Percentiles rank a stretch among this genome's conserved stretches.
Evolutionary conservation across 2,888 invertebrate species (phyloP).

Genomic region (Agrilus biguttatus): DNA sequence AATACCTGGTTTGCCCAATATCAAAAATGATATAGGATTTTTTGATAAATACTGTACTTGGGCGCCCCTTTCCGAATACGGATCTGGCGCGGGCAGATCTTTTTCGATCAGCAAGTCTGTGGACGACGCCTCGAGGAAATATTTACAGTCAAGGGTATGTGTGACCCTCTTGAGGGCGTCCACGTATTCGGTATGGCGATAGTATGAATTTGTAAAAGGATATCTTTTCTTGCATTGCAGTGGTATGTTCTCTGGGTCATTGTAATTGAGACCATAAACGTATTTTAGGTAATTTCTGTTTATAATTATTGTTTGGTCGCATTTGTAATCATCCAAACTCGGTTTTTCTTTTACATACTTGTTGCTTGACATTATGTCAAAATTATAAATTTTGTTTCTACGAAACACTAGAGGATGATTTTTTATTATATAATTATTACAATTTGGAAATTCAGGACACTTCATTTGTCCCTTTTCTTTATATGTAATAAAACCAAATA

Average conservation of each 20-base stretch:
- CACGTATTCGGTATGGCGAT: constrained; percentile 30
- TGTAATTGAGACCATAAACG: constrained; percentile 14
- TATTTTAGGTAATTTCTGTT: constrained; percentile 17
- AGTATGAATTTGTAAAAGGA: constrained; percentile 30
- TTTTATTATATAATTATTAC: too few relatives aligned
- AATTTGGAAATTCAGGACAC: too few relatives aligned
- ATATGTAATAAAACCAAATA: too few relatives aligned
- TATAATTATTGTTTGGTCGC: constrained; percentile 21
- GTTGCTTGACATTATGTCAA: neutral
- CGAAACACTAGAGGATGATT: too few relatives aligned
- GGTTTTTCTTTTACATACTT: constrained; percentile 11
- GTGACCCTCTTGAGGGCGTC: constrained; percentile 28
- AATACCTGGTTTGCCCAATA: constrained; percentile 44
- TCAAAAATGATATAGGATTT: constrained; percentile 41
- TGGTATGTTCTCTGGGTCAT: constrained; percentile 7
- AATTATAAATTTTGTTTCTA: too few relatives aligned
- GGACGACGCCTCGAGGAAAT: constrained; percentile 3
- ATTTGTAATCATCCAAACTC: constrained; percentile 11
- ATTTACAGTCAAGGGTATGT: constrained; percentile 16
- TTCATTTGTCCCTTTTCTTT: too few relatives aligned
- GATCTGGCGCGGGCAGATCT: constrained; percentile 11
- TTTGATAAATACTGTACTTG: constrained; percentile 34
- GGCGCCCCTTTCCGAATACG: constrained; percentile 39
- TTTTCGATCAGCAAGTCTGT: neutral
- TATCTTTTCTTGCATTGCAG: constrained; percentile 16